Conservation (phyloP, 2,797 vertebrate species). For the Otus scops region DNA sequence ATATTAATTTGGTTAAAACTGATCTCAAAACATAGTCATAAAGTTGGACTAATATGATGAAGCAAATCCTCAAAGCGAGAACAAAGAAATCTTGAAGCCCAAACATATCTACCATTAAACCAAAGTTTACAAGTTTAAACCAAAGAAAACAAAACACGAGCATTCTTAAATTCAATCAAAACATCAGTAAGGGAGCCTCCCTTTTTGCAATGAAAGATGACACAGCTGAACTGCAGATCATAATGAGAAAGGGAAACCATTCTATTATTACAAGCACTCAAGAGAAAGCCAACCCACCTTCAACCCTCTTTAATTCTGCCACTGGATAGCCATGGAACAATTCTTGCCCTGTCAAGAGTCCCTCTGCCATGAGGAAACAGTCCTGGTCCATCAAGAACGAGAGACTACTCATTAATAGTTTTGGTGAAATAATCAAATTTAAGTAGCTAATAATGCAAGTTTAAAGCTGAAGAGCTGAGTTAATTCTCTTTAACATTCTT, state of each 20-base stretch:
- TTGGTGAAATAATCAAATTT: neutral
- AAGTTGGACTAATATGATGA: accelerated
- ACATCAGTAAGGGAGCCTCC: neutral
- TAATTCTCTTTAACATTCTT: neutral
- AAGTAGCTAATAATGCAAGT: accelerated
- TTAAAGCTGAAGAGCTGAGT: neutral
- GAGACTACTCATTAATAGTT: neutral
- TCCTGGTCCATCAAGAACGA: neutral
- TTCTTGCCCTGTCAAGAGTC: neutral
- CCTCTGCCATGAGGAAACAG: neutral
- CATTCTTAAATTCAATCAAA: neutral
- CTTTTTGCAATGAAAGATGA: neutral
- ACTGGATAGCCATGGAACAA: neutral
- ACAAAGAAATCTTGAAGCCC: neutral
- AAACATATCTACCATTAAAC: neutral
- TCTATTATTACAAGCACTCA: neutral
- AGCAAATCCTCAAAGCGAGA: neutral
- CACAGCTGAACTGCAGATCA: neutral
- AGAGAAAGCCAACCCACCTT: neutral
- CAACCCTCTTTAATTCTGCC: neutral
- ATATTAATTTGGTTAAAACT: neutral
- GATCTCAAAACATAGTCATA: neutral
- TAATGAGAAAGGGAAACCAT: neutral
- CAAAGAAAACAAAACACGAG: neutral
- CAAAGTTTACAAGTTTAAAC: no score